Conservation (phyloP, 2,113 vertebrate genomes). For the Opisthocomus hoazin region DNA sequence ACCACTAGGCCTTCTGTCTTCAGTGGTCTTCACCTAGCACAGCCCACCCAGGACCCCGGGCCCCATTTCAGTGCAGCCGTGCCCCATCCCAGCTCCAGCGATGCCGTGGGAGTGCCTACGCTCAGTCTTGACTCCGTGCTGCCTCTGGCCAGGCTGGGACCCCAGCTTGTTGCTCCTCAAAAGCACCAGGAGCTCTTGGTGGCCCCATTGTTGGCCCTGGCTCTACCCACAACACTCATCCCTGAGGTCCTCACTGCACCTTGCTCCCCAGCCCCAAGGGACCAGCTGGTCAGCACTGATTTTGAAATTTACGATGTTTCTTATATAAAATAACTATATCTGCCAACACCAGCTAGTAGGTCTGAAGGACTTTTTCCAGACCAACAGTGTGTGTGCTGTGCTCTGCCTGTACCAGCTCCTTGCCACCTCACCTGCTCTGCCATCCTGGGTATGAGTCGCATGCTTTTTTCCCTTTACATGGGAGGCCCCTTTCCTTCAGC, state of each 20-base stretch:
- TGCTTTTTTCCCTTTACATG: background rate
- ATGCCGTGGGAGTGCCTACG: background rate
- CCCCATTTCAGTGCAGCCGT: background rate
- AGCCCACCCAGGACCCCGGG: fast-evolving
- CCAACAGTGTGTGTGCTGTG: fast-evolving
- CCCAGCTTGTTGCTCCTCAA: background rate
- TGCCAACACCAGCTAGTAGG: background rate
- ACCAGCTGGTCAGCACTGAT: background rate
- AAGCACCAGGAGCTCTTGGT: background rate
- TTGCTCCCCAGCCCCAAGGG: background rate
- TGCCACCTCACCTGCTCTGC: background rate
- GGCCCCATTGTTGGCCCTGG: background rate
- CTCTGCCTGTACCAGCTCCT: background rate
- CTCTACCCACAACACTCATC: background rate
- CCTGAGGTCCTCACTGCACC: background rate
- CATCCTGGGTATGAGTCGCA: background rate
- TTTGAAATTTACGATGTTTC: background rate
- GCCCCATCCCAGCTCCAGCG: background rate
- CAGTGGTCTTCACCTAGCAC: fast-evolving
- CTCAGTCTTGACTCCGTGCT: background rate
- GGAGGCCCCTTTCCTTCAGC: background rate
- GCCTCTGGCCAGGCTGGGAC: background rate
- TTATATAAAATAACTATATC: background rate
- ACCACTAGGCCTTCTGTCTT: background rate
- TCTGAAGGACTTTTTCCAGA: background rate